Evolutionary conservation across 2,797 vertebrate species (phyloP).

Genomic region (Lepus oiostolus): DNA sequence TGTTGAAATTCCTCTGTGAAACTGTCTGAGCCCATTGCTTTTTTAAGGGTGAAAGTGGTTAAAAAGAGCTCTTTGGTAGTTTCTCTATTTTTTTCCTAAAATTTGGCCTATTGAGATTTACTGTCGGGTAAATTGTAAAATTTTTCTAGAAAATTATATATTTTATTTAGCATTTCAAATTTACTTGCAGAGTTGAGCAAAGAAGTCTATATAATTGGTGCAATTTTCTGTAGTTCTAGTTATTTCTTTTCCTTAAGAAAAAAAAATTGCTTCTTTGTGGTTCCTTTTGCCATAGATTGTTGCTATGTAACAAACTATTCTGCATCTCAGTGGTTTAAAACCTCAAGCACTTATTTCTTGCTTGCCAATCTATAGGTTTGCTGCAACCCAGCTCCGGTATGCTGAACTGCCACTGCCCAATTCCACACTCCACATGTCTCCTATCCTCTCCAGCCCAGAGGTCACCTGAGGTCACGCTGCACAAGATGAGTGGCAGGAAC

Average conservation of each 20-base stretch:
- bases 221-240: neutral
- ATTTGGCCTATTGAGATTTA: slow-evolving; percentile 19
- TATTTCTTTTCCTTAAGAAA: neutral
- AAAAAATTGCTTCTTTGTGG: neutral
- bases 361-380: neutral
- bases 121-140: neutral
- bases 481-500: neutral
- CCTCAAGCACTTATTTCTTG: neutral
- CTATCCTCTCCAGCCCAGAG: neutral
- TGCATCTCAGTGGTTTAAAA: neutral
- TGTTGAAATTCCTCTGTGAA: neutral
- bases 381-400: neutral
- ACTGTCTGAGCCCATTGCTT: neutral
- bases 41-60: neutral
- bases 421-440: neutral
- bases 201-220: neutral
- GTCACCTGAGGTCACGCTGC: neutral
- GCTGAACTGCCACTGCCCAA: neutral
- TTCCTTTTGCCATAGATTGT: neutral
- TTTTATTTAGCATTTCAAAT: slow-evolving; percentile 11
- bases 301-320: neutral
- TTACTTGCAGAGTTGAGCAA: neutral
- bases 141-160: slow-evolving; percentile 19
- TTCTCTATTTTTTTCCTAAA: slow-evolving; percentile 32
- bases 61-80: neutral